phyloP scores from a whole-genome alignment of 2,797 vertebrate species.

The Coendou prehensilis region DNA sequence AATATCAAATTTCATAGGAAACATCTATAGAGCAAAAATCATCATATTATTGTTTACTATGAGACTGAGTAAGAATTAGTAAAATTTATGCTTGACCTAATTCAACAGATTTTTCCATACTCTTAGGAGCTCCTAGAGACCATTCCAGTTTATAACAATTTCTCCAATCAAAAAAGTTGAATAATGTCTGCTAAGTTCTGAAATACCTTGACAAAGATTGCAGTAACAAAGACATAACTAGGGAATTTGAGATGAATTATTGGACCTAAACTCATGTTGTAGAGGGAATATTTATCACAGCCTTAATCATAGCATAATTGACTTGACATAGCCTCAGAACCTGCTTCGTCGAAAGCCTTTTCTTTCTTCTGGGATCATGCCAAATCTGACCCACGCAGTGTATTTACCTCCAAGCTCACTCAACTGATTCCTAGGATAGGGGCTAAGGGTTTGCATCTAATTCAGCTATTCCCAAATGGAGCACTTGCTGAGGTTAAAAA shows the following conservation, averaged over 20 bases:
- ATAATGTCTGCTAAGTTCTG: conserved; percentile 13
- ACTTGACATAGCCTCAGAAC: neutral
- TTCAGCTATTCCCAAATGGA: conserved; percentile 10
- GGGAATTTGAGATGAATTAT: neutral
- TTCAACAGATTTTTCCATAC: conserved; percentile 6
- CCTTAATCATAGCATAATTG: conserved; percentile 40
- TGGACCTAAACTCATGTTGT: neutral
- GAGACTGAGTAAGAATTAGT: neutral
- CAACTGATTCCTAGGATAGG: neutral
- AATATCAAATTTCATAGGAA: conserved; percentile 36
- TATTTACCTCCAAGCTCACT: neutral
- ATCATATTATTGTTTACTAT: neutral
- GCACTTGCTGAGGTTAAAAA: conserved; percentile 27
- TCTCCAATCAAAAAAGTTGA: conserved; percentile 11
- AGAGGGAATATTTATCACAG: neutral
- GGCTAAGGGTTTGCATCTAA: conserved; percentile 5
- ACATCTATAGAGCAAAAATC: neutral
- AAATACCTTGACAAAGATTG: neutral
- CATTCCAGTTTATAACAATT: conserved; percentile 10
- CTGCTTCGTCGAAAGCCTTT: neutral
- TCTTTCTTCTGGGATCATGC: neutral
- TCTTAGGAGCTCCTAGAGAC: neutral
- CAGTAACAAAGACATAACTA: neutral
- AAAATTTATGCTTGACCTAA: conserved; percentile 45
- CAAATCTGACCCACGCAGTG: conserved; percentile 51